Base-by-base conservation (phyloP, 2,888 invertebrate genomes). In the Melangyna quadrimaculata region DNA sequence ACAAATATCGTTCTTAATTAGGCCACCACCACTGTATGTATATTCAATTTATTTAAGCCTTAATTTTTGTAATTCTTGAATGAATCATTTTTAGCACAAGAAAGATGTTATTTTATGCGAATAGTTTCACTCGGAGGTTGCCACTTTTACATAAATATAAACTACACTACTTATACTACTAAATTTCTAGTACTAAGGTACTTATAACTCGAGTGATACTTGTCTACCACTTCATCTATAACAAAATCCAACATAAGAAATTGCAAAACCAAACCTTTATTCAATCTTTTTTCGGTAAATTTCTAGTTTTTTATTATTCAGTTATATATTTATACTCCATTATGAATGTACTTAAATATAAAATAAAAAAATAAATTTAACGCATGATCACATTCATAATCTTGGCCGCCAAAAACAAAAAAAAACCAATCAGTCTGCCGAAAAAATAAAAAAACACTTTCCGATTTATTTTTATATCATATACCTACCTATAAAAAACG, bases 391-490 rank as follows among this genome's bases (percentile, higher is more conserved):
- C 19, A 45, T n/a, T n/a, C 69, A 77, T 70, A 3, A 35, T 35
- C 12, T 45, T 51, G 53, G 8, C 24, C 27, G 19, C 19, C 17
- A 53, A 53, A 53, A 55, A 32, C 10, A 19, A 12, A 45, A 70
- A 35, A 70, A 45, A 57, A 70, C 67, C 79, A 75, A 77, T 61
- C 75, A 59, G 84, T 77, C 80, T 79, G 57, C 40, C 55, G 61
- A 80, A 75, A 35, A 71, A 51, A 45, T 48, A 79, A 73, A 75
- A 32, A 48, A 80, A 51, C 57, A 72, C 75, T 75, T 72, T 75
- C 75, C 75, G 79, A 79, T 69, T 84, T 74, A 75, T 55, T 70
- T 35, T 22, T 29, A 73, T 45, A 51, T 32, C 24, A n/a, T 14
- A 51, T 40, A 45, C 61, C n/a, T 32, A 51, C 1, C 1, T 29